Base-by-base conservation (phyloP, 2,113 vertebrate species). In the Opisthocomus hoazin region DNA sequence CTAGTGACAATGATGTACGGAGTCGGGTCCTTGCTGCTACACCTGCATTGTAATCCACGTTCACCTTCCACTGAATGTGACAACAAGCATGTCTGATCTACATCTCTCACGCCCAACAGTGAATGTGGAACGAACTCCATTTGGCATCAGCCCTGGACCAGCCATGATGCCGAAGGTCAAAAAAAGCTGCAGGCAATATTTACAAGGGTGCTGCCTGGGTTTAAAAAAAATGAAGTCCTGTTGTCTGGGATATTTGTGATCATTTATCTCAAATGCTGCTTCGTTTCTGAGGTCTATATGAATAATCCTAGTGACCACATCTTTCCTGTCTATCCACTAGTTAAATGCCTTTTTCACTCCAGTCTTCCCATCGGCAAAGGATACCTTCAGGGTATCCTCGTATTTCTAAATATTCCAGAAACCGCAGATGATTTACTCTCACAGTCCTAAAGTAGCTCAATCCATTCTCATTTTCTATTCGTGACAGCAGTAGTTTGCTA, bases 321-420 rank as follows among this genome's bases (percentile, higher is more conserved):
- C 60, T 85, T 86, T 76, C 30, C 86, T 65, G 34, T 84, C 66
- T 73, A 77, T 80, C 43, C 63, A 19, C 79, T 36, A n/a, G 65
- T 85, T 83, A 85, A 94, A 65, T n/a, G 30, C 15, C 53, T 92
- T 89, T 95, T 80, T 56, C 74, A 60, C 71, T 81, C 61, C 83
- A 50, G 41, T 34, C 54, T 90, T 73, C 84, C 84, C 83, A 71
- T 94, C 85, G 95, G 43, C 69, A 89, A 69, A 81, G 32, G 69
- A 93, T 50, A 73, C 54, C 86, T 88, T 84, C 86, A 85, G 87
- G 77, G 56, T 54, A 79, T 71, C 76, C 77, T 90, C 17, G 6
- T 89, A 89, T 95, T 94, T 96, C 93, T 91, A 96, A 94, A 91
- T 91, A 96, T 94, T 76, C 84, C 75, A 89, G 87, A 75, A 96